A percentile compares a stretch with the other conserved stretches of the same genome.
These are phyloP conservation scores for Nyctereutes procyonoides DNA, from an alignment of 2,113 vertebrate genomes.

Conservation along the genomic window DNA sequence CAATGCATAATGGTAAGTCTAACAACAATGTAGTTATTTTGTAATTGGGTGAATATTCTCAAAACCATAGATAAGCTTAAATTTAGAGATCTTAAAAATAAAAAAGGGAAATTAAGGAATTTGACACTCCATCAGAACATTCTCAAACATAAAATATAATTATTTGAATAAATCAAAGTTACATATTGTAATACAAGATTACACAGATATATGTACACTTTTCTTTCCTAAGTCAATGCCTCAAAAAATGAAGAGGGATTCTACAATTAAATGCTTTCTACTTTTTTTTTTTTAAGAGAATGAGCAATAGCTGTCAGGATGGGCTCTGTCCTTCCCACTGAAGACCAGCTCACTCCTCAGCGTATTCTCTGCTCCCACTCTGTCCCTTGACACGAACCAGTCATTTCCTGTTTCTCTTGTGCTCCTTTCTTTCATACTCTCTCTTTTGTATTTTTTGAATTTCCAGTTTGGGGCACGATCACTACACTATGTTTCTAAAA, in stretches of 20 bases:
- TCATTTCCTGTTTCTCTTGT: neutral
- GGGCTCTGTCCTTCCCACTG: neutral
- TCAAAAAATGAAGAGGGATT: neutral
- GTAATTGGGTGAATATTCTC: neutral
- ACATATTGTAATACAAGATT: neutral
- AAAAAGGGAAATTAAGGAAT: neutral
- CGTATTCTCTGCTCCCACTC: fast-evolving
- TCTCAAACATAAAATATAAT: neutral
- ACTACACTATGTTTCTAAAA: neutral
- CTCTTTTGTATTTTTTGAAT: neutral
- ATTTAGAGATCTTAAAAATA: neutral
- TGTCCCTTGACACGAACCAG: neutral
- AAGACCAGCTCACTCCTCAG: neutral
- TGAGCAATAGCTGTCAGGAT: neutral
- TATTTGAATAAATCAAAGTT: neutral
- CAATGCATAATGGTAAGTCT: neutral
- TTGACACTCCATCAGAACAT: neutral
- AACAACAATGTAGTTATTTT: neutral
- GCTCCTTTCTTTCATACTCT: neutral
- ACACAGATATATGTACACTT: neutral
- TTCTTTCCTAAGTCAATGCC: neutral
- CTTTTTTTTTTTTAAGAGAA: neutral
- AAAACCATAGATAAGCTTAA: neutral
- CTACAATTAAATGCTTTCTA: neutral
- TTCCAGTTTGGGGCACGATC: neutral